Base-by-base conservation (phyloP, 2,797 vertebrate species). In the Epinephelus malabaricus region DNA sequence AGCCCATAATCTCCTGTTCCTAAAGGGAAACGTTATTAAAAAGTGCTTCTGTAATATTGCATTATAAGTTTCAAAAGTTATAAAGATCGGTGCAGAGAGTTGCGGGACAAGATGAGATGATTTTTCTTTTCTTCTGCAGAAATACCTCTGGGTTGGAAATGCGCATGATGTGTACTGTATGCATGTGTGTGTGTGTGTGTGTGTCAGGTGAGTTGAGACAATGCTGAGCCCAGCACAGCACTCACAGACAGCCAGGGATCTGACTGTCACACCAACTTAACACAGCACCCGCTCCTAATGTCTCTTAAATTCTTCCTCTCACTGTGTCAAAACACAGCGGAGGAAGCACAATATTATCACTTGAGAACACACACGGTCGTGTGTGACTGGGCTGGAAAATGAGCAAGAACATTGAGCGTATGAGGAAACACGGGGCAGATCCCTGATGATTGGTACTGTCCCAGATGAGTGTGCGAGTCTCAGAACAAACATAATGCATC, bases 251-350 rank as follows among this genome's bases (percentile, higher is more conserved):
- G 87, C 67, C 66, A 51, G 66, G 75, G 69, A 83, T 78, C 59
- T n/a, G 63, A 81, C 76, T 86, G 82, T 85, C 85, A 85, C 76
- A 83, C 53, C 73, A 67, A 80, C 67, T 86, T 76, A 79, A 66
- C 73, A 74, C 67, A 71, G 43, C 58, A 27, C 8, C 38, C 8
- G 23, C 12, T 72, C 60, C 54, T 77, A 69, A 65, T 45, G 6
- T 69, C n/a, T 68, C 73, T 49, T 74, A 61, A 81, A 82, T 50
- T 79, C 54, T 51, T 54, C 66, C 59, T 72, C 62, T 65, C 27
- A 9, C 49, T 62, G 76, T 60, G 65, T 88, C 45, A 81, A 78
- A 83, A 70, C 27, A 83, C 43, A 61, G 27, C 30, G 51, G 67
- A 64, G 65, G 65, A 79, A 72, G 62, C 73, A 70, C 72, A 81